Percentiles rank a stretch among this genome's conserved stretches.
These are phyloP conservation scores for Microplitis manilae DNA, from an alignment of 2,888 invertebrate genomes.

Conservation along the genomic window DNA sequence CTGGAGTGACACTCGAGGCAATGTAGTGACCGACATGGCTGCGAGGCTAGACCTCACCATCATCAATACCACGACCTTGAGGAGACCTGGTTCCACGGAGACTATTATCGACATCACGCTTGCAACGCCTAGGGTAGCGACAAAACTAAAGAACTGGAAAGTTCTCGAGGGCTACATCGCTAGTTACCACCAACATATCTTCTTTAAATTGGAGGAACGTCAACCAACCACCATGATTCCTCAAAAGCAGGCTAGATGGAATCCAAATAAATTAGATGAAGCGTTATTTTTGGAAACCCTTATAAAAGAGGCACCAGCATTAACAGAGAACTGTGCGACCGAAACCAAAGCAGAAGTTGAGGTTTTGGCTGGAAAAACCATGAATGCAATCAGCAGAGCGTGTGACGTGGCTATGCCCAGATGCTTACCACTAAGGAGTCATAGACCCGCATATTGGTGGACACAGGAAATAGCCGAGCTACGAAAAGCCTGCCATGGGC, in stretches of 20 bases:
- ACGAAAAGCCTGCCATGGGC: conserved; percentile 40
- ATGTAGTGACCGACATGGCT: conserved; percentile 49
- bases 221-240: not conserved
- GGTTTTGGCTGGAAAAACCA: not conserved
- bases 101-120: conserved; percentile 44
- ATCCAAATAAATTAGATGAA: conserved; percentile 31
- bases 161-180: conserved; percentile 45
- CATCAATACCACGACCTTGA: conserved; percentile 37
- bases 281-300: conserved; percentile 20
- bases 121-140: conserved; percentile 28
- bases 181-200: conserved; percentile 50
- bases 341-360: not conserved
- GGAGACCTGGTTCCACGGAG: conserved; percentile 37
- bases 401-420: conserved; percentile 26
- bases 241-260: too few species aligned
- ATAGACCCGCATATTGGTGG: conserved; percentile 52
- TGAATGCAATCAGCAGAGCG: conserved; percentile 7
- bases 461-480: conserved; percentile 50
- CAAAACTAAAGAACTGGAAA: conserved; percentile 31
- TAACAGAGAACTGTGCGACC: not conserved
- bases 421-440: conserved; percentile 8
- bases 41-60: conserved; percentile 46
- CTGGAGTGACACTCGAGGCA: too few species aligned
- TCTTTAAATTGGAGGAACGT: conserved; percentile 7
- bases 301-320: not conserved